Evolutionary conservation across 1,140 invertebrate species (phyloP), one percentile per base, ranked within the genome.

Genomic region (Asbolus verrucosus): DNA sequence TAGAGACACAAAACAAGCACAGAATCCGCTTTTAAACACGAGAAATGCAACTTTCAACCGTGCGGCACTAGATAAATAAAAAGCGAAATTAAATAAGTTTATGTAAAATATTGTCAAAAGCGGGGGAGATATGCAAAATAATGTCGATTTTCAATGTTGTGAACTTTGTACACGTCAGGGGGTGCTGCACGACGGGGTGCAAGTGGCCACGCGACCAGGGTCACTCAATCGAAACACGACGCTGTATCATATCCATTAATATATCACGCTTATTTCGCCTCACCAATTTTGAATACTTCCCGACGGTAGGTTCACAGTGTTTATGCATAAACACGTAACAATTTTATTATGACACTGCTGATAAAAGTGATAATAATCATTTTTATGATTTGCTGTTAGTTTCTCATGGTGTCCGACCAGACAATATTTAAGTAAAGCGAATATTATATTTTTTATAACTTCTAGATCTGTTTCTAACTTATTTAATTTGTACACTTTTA

Each of bases 361-460:
- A 41, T 41, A 27, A 63, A 63, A 63, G 41, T 41, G 62, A 65
- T 66, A 50, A 50, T n/a, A n/a, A n/a, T n/a, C n/a, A 66, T 66
- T 46, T 66, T 50, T 33, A 66, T 30, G 36, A 14, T 21, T n/a
- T 50, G 9, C 24, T 60, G 27, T 21, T n/a, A 14, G 9, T 30
- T 16, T 18, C 46, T 13, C 39, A 18, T 14, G 39, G 21, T 11
- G 11, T 11, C 11, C 11, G 13, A 21, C 5, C 33, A 36, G 2
- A 36, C 6, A n/a, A n/a, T n/a, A n/a, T n/a, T n/a, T n/a, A n/a
- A n/a, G n/a, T n/a, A n/a, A n/a, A n/a, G n/a, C n/a, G n/a, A n/a
- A n/a, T n/a, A n/a, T n/a, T n/a, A n/a, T n/a, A n/a, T n/a, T n/a
- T n/a, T n/a, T n/a, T n/a, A n/a, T n/a, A n/a, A n/a, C n/a, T n/a